Evolutionary conservation across 92 coral and sea anemone genomes (phyloP).

Genomic region (Bergia puertoricense): DNA sequence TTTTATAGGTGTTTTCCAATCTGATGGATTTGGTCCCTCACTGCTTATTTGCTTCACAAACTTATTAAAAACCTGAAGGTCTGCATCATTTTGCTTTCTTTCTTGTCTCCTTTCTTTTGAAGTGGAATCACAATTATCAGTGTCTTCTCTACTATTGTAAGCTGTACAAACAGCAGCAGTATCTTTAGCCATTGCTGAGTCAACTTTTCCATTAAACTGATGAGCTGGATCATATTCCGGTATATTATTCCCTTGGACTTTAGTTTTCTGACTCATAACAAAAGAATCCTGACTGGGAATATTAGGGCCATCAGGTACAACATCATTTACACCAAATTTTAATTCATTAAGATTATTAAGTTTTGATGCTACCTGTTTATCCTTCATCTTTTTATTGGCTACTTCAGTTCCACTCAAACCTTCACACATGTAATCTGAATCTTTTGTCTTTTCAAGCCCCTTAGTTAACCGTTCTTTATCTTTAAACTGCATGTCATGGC

Average conservation of each 20-base stretch:
- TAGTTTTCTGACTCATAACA: not conserved
- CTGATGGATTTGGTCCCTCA: slow-evolving; percentile 4
- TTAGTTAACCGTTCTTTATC: not conserved
- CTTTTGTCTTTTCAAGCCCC: not conserved
- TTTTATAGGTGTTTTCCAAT: not conserved
- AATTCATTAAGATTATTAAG: not conserved
- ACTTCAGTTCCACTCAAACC: not conserved
- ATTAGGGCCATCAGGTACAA: not conserved
- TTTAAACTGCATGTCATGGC: not conserved
- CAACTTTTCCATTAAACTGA: not conserved
- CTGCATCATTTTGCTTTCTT: not conserved
- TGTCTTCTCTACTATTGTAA: not conserved
- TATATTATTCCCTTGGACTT: not conserved
- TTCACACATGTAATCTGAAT: not conserved
- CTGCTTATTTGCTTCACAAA: slow-evolving; percentile 16
- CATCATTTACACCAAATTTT: not conserved
- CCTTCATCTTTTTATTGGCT: not conserved
- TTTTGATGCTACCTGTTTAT: not conserved
- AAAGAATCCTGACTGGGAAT: not conserved
- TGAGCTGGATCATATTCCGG: not conserved
- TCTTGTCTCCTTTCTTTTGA: not conserved
- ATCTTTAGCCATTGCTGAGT: not conserved
- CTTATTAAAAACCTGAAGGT: slow-evolving; percentile 3
- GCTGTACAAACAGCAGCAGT: not conserved
- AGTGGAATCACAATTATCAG: not conserved